Percentiles rank a stretch among this genome's conserved stretches.
Conservation (phyloP, 2,113 vertebrate species). For the Chaetura pelagica region DNA sequence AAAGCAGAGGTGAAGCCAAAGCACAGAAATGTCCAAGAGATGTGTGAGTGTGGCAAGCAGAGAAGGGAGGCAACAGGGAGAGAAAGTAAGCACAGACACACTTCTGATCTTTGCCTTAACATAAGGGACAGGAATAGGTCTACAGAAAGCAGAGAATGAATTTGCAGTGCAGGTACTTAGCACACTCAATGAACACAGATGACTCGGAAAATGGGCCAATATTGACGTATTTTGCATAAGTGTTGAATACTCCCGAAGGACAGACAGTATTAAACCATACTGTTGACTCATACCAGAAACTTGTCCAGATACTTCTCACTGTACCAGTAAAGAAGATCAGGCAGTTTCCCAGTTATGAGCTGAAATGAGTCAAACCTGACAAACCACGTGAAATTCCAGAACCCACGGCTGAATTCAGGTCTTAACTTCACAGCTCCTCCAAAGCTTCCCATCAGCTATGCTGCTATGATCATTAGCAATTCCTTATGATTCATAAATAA, state of each 20-base stretch:
- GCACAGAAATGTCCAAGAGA: background rate
- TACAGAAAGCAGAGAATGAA: background rate
- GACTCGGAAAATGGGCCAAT: background rate
- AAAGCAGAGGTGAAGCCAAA: background rate
- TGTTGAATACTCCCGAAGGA: background rate
- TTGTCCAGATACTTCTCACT: background rate
- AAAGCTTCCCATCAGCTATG: background rate
- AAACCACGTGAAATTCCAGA: background rate
- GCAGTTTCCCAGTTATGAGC: background rate
- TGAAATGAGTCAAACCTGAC: background rate
- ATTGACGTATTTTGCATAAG: background rate
- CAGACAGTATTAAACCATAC: background rate
- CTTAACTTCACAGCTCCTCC: background rate
- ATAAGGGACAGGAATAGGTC: background rate
- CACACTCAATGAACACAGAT: background rate
- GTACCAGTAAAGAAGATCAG: background rate
- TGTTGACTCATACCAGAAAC: background rate
- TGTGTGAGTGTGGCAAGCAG: background rate
- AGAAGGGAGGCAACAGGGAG: background rate
- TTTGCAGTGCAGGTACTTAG: background rate
- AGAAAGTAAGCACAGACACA: background rate
- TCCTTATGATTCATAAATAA: background rate
- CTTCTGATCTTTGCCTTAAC: background rate
- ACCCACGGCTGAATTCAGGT: background rate
- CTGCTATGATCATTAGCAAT: background rate